A percentile compares a stretch with the other conserved stretches of the same genome.
Evolutionary conservation across 2,113 vertebrate genomes (phyloP).

Genomic region (Girardinichthys multiradiatus): DNA sequence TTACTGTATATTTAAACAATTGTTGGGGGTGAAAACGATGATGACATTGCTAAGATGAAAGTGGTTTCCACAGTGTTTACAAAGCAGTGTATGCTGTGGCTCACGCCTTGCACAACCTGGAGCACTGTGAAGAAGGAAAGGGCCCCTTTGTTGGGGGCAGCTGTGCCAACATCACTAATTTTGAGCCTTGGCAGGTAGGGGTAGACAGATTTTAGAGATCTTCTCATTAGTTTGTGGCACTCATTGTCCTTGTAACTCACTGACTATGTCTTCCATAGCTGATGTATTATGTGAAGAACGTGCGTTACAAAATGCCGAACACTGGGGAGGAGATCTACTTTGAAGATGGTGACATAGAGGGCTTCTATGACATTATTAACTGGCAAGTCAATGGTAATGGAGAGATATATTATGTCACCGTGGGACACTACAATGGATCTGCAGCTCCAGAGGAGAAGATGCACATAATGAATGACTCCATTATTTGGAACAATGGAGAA

Average conservation of each 20-base stretch:
- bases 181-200: constrained; percentile 85
- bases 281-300: constrained; percentile 85
- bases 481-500: constrained; percentile 82
- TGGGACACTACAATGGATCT: constrained; percentile 78
- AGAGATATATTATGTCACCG: constrained; percentile 71
- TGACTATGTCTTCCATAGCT: constrained; percentile 68
- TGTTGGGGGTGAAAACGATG: background rate
- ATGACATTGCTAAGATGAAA: constrained; percentile 1
- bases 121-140: constrained; percentile 61
- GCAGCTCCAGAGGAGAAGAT: constrained; percentile 50
- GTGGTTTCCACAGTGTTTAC: constrained; percentile 76
- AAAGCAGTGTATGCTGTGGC: constrained; percentile 87
- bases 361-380: constrained; percentile 85
- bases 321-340: constrained; percentile 76
- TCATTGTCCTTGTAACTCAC: background rate
- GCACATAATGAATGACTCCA: constrained; percentile 72
- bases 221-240: background rate
- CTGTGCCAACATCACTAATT: constrained; percentile 81
- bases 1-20: too few relatives aligned
- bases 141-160: constrained; percentile 75
- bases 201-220: background rate
- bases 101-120: constrained; percentile 81
- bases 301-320: constrained; percentile 77
- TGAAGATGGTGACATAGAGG: constrained; percentile 75
- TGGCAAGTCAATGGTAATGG: constrained; percentile 80